phyloP scores from a whole-genome alignment of 1,140 invertebrate species.

The Choristoneura fumiferana region DNA sequence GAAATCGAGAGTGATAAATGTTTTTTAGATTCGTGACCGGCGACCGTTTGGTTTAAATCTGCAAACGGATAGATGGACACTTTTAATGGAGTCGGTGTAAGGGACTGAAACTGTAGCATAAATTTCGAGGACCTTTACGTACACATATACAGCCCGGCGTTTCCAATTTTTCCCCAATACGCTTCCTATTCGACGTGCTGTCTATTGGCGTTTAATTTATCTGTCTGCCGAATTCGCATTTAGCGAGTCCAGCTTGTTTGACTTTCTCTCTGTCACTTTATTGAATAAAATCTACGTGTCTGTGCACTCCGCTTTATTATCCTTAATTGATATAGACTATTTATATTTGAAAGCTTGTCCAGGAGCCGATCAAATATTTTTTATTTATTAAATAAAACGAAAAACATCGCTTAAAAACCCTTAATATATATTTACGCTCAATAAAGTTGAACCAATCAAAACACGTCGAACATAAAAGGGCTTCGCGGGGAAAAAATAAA shows the following conservation, averaged over 20 bases:
- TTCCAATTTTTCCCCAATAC: conserved; percentile 54
- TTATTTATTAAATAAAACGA: background rate
- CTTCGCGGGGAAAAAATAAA: conserved; percentile 68
- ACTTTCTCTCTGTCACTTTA: background rate
- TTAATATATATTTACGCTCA: conserved; percentile 37
- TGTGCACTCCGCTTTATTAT: background rate
- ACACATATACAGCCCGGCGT: conserved; percentile 24
- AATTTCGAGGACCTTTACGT: conserved; percentile 48
- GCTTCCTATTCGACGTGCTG: conserved; percentile 33
- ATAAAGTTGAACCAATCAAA: conserved; percentile 63
- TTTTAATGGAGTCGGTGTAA: conserved; percentile 65
- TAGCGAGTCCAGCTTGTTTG: background rate
- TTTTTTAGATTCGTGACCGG: conserved; percentile 63
- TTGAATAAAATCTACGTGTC: conserved; percentile 5
- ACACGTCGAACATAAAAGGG: conserved; percentile 55
- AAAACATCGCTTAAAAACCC: conserved; percentile 6
- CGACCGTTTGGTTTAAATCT: conserved; percentile 63
- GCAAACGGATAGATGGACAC: conserved; percentile 58
- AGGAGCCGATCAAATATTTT: background rate
- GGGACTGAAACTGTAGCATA: conserved; percentile 55
- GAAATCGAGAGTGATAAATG: conserved; percentile 69
- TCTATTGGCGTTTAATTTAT: conserved; percentile 66
- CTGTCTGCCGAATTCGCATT: conserved; percentile 38
- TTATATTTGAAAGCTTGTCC: background rate
- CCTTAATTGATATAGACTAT: background rate